Percentiles rank a stretch among this genome's conserved stretches.
phyloP scores from a whole-genome alignment of 2,113 vertebrate genomes.

The Callorhinus ursinus region DNA sequence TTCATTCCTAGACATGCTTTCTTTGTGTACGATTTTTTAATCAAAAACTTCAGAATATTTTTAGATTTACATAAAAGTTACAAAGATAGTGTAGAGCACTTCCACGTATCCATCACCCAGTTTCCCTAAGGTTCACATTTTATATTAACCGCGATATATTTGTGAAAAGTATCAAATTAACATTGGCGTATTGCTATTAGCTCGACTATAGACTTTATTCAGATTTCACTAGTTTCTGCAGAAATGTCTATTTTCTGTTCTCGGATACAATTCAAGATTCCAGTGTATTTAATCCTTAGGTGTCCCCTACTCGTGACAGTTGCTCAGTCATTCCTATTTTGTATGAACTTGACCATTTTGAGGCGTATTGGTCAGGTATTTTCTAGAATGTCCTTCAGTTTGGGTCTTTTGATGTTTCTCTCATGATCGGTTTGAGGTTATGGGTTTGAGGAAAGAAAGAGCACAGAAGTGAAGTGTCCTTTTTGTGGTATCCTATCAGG shows the following conservation, averaged over 20 bases:
- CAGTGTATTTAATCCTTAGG: not conserved
- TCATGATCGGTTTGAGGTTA: not conserved
- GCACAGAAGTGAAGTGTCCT: fast-evolving
- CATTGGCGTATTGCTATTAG: not conserved
- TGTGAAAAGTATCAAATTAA: constrained; percentile 7
- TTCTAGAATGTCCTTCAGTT: not conserved
- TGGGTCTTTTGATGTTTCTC: not conserved
- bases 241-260: not conserved
- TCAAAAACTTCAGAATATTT: not conserved
- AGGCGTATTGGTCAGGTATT: not conserved
- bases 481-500: not conserved
- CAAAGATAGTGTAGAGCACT: not conserved
- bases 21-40: not conserved
- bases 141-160: not conserved
- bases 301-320: not conserved
- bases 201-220: not conserved
- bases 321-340: not conserved
- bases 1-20: not conserved
- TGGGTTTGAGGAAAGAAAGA: not conserved
- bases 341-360: not conserved
- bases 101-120: not conserved
- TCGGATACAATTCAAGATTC: not conserved
- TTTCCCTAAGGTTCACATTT: not conserved
- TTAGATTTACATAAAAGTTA: not conserved
- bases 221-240: not conserved